Evolutionary conservation across 92 coral and sea anemone species (phyloP).

Genomic region (Desmophyllum pertusum): DNA sequence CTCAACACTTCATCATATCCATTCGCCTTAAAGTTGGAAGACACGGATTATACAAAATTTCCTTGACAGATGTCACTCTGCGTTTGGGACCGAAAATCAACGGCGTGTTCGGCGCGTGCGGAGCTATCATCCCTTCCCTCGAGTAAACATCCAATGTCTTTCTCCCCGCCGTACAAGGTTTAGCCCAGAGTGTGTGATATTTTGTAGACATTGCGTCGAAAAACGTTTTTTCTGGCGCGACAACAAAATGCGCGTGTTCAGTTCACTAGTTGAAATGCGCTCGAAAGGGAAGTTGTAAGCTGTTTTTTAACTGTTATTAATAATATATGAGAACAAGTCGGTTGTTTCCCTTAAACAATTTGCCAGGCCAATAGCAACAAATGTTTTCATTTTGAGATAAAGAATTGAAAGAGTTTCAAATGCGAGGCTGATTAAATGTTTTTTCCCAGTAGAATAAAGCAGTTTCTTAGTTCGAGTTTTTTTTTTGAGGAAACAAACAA

Average conservation of each 20-base stretch:
- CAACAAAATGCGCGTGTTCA: background rate
- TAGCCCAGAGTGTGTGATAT: slow-evolving; percentile 67
- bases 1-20: slow-evolving; percentile 85
- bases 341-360: slow-evolving; percentile 42
- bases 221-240: background rate
- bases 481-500: background rate
- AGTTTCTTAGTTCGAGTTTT: too few species aligned
- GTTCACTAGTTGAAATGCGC: background rate
- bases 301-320: slow-evolving; percentile 19
- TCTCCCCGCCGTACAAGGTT: slow-evolving; percentile 54
- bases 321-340: slow-evolving; percentile 23
- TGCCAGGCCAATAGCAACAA: slow-evolving; percentile 15
- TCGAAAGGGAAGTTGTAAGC: background rate
- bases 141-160: slow-evolving; percentile 56
- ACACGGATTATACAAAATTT: slow-evolving; percentile 81
- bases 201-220: slow-evolving; percentile 48
- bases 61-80: slow-evolving; percentile 80
- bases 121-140: background rate
- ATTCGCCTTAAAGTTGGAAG: slow-evolving; percentile 89
- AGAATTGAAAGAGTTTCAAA: background rate
- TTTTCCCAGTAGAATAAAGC: too few species aligned
- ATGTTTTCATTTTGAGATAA: background rate
- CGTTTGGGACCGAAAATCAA: slow-evolving; percentile 25
- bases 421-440: background rate
- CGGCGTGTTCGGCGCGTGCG: slow-evolving; percentile 2